These are phyloP conservation scores for Timandra comae DNA, from an alignment of 2,888 invertebrate species.

Conservation along the genomic window DNA sequence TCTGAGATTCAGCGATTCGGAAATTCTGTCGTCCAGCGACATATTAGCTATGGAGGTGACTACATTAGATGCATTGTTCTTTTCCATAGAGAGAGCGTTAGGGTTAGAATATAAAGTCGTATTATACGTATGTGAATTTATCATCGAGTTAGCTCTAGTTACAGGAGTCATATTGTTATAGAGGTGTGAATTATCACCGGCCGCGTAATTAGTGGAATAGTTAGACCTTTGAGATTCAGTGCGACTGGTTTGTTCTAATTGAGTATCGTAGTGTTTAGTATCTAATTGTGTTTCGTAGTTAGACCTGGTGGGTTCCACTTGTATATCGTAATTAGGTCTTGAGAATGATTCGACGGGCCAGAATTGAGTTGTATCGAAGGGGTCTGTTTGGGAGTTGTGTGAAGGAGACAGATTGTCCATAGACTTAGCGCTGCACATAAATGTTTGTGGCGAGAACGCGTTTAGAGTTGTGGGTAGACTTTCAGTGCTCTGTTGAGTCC, in stretches of 20 bases:
- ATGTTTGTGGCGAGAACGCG: constrained; percentile 30
- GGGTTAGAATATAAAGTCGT: constrained; percentile 35
- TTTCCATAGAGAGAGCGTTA: constrained; percentile 39
- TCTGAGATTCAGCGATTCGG: constrained; percentile 67
- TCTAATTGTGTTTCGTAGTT: constrained; percentile 11
- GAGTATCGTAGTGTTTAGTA: too few species aligned
- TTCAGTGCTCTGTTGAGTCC: constrained; percentile 61
- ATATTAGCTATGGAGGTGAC: constrained; percentile 42
- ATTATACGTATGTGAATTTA: constrained; percentile 29
- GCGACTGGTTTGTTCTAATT: constrained; percentile 10
- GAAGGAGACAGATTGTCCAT: constrained; percentile 46
- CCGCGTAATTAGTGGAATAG: constrained; percentile 26
- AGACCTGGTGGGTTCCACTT: constrained; percentile 6
- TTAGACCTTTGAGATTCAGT: constrained; percentile 51
- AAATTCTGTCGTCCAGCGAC: constrained; percentile 68
- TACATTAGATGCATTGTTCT: constrained; percentile 29
- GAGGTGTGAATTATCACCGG: constrained; percentile 23
- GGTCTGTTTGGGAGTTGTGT: constrained; percentile 36
- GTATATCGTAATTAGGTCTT: constrained; percentile 5
- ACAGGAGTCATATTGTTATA: constrained; percentile 43
- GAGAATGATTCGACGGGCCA: constrained; percentile 34
- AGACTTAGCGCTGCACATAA: constrained; percentile 59
- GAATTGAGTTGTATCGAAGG: constrained; percentile 55
- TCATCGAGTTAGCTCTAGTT: constrained; percentile 31
- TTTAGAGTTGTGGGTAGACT: constrained; percentile 48